Base-by-base conservation (phyloP, 2,888 invertebrate genomes). In the Dryomyza anilis region DNA sequence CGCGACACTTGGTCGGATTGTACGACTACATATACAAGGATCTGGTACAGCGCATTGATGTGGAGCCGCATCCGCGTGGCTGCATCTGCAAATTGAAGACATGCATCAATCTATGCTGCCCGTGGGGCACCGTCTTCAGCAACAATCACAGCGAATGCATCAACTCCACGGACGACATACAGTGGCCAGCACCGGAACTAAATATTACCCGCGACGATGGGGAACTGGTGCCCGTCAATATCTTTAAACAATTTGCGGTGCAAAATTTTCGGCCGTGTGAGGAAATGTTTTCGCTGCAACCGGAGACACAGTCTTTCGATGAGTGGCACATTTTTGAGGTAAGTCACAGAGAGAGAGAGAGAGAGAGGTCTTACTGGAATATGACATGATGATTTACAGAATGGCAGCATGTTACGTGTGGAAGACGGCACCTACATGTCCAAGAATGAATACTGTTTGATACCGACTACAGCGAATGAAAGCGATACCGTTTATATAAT, bases 91-190 rank as follows among this genome's bases (percentile, higher is more conserved):
- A 76, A 21, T 36, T 83, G n/a, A 80, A 77, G 67, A 67, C 77
- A 1, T 84, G 84, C 64, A 71, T 84, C 3, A 78, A 82, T 39
- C 75, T 83, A 14, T 84, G 84, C 64, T 84, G 84, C 65, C 79
- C 79, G 0, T 65, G 65, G 2, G 76, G 76, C 0, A 67, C 74
- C 14, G 29, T 71, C 21, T 80, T 76, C 39, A 74, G 70, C 23
- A 57, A 73, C 36, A 55, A 69, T 30, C 33, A 57, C 0, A 72
- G 68, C 3, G 39, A 39, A 10, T 79, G 79, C 29, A 29, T 67
- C 1, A 69, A 69, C 52, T 63, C 78, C 0, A 66, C 57, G 4
- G 58, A 72, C n/a, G 60, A 52, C 1, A 66, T 70, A 6, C 53
- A 58, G 1, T 79, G 80, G 80, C 80, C 81, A 0, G 71, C 72